Conservation (phyloP, 2,888 invertebrate genomes). For the Agonopterix subpropinquella region DNA sequence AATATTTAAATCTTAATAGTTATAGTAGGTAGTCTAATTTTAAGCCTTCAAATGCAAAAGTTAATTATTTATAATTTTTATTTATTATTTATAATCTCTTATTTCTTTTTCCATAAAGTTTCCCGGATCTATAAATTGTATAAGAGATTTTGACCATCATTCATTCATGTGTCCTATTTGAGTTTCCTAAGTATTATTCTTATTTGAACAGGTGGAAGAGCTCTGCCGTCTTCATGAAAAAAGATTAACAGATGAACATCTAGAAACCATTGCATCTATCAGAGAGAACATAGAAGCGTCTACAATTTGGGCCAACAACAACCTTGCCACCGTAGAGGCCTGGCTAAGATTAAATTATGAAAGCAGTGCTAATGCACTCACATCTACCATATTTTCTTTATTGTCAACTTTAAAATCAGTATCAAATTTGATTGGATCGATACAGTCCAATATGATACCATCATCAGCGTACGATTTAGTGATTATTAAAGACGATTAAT, state of each 20-base stretch:
- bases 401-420: conserved; percentile 36
- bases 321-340: conserved; percentile 34
- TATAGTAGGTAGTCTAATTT: too few relatives aligned
- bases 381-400: conserved; percentile 37
- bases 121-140: too few relatives aligned
- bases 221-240: conserved; percentile 31
- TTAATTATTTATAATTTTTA: too few relatives aligned
- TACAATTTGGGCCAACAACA: conserved; percentile 42
- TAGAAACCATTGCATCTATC: conserved; percentile 44
- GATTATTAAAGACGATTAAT: too few relatives aligned
- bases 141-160: neutral
- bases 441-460: too few relatives aligned
- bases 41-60: too few relatives aligned
- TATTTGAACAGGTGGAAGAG: conserved; percentile 32
- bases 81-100: too few relatives aligned
- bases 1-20: too few relatives aligned
- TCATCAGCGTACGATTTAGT: too few relatives aligned
- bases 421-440: neutral
- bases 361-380: conserved; percentile 29
- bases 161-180: too few relatives aligned
- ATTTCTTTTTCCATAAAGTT: too few relatives aligned
- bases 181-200: too few relatives aligned
- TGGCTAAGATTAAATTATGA: conserved; percentile 46
- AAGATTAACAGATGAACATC: conserved; percentile 52
- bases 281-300: conserved; percentile 56